Evolutionary conservation across 1,140 invertebrate genomes (phyloP), one percentile per base, ranked within the genome.

Genomic region (Drosophila parabipectinata): DNA sequence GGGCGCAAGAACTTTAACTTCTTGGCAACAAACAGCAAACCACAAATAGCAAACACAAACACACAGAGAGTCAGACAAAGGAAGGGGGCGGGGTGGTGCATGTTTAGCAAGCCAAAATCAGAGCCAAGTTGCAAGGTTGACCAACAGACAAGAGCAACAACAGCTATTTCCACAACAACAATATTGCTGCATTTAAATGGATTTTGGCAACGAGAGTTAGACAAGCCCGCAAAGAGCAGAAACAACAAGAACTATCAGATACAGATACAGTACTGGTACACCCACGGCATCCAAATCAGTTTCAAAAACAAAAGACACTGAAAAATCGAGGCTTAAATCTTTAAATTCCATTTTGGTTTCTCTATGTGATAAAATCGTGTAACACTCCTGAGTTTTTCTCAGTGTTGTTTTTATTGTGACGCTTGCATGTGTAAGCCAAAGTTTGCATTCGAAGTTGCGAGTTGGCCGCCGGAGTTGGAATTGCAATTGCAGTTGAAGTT

Each of bases 121-220:
- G 80, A 83, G 75, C 79, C 79, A 83, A 83, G 75, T 79, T 75
- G 75, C 75, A 84, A 83, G 80, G 80, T 72, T 83, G 75, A 76
- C 66, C 71, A 80, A 54, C 79, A 81, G 59, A 71, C 76, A 84
- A 62, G 41, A 44, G 14, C 72, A 76, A 59, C 62, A 71, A 32
- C 14, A 28, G 8, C 32, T 28, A 32, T 10, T 32, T 24, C 56
- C 54, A 15, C 64, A 47, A 41, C 60, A 69, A 60, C 28, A 48
- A 41, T 54, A 79, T 72, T 72, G 63, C 69, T 68, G 73, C 75
- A 87, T 85, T 85, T 85, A 85, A 85, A 85, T 85, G 81, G 82
- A 81, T 82, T 85, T 85, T 85, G 83, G 83, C 81, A 81, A 87
- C 57, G 41, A 72, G 72, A 85, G 64, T 72, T 83, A 56, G 63